Conservation (phyloP, 2,888 invertebrate genomes). For the Leptopilina drosophilae region DNA sequence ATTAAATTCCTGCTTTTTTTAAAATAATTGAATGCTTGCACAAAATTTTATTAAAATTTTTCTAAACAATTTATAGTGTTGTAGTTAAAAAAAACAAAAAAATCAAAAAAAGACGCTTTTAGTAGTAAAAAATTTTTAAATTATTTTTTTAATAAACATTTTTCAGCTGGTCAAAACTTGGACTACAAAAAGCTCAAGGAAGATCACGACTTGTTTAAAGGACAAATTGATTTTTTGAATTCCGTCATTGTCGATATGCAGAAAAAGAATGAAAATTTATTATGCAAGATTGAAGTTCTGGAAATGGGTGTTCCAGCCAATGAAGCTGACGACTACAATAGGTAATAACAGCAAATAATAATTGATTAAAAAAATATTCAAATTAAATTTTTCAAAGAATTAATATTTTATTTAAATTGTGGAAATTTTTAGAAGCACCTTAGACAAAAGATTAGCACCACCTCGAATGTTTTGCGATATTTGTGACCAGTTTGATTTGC, state of each 20-base stretch:
- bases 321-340: slow-evolving; percentile 76
- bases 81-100: too few species aligned
- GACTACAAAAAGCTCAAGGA: slow-evolving; percentile 77
- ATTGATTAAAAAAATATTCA: too few species aligned
- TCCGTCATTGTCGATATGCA: slow-evolving; percentile 98
- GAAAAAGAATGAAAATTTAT: slow-evolving; percentile 91
- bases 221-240: slow-evolving; percentile 93
- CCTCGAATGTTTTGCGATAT: slow-evolving; percentile 97
- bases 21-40: too few species aligned
- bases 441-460: slow-evolving; percentile 79
- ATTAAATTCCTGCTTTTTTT: too few species aligned
- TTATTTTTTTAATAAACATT: slow-evolving; percentile 2
- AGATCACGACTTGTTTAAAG: slow-evolving; percentile 83
- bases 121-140: not conserved
- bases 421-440: slow-evolving; percentile 49
- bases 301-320: slow-evolving; percentile 81
- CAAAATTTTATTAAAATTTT: too few species aligned
- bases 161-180: slow-evolving; percentile 48
- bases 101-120: too few species aligned
- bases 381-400: too few species aligned
- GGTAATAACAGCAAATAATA: slow-evolving; percentile 72
- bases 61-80: too few species aligned
- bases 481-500: slow-evolving; percentile 96
- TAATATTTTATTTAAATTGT: slow-evolving; percentile 13
- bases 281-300: slow-evolving; percentile 87